Evolutionary conservation across 2,113 vertebrate species (phyloP).

Genomic region (Oncorhynchus mykiss): DNA sequence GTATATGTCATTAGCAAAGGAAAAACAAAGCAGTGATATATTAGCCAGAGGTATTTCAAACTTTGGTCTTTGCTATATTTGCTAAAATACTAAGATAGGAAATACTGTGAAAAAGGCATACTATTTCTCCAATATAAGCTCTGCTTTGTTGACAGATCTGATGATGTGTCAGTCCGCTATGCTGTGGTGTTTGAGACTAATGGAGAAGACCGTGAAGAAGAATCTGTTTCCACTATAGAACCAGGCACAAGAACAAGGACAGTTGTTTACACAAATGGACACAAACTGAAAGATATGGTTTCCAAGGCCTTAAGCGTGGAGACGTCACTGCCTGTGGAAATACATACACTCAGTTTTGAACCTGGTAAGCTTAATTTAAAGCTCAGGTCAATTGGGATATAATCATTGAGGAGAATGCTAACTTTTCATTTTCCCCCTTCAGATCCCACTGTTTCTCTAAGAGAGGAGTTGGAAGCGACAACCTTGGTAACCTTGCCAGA

Average conservation of each 20-base stretch:
- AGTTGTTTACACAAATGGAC: conserved; percentile 51
- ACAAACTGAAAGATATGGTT: conserved; percentile 82
- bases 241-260: conserved; percentile 62
- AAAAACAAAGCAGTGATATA: background rate
- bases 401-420: background rate
- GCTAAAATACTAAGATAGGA: background rate
- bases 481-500: conserved; percentile 15
- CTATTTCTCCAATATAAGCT: conserved; percentile 4
- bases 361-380: conserved; percentile 54
- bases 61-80: no score
- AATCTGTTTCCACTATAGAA: conserved; percentile 71
- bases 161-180: conserved; percentile 76
- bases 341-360: conserved; percentile 79
- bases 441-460: conserved; percentile 58
- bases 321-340: conserved; percentile 76
- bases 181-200: conserved; percentile 80
- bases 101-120: background rate
- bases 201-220: conserved; percentile 48
- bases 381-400: background rate
- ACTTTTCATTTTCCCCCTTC: conserved; percentile 18
- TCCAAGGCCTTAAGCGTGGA: conserved; percentile 80
- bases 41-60: background rate
- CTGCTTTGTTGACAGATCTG: conserved; percentile 70
- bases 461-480: conserved; percentile 6
- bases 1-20: background rate